Percentiles rank a stretch among this genome's conserved stretches.
Conservation (phyloP, 2,113 vertebrate species). For the Xiphophorus hellerii region DNA sequence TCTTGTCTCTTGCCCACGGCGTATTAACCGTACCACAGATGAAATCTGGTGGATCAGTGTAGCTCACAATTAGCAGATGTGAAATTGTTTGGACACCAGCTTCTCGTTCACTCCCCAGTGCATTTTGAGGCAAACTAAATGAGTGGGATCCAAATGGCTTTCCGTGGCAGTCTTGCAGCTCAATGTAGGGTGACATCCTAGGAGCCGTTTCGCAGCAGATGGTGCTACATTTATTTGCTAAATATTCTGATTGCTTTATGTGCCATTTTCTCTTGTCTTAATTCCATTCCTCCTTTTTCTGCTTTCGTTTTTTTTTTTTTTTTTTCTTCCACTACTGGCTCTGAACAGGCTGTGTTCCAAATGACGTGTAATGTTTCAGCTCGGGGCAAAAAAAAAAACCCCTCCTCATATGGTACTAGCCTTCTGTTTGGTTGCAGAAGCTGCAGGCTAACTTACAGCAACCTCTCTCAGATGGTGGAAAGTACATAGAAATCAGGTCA, state of each 20-base stretch:
- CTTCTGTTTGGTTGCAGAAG: conserved; percentile 65
- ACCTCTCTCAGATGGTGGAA: conserved; percentile 43
- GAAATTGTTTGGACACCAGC: conserved; percentile 75
- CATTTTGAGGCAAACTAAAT: conserved; percentile 76
- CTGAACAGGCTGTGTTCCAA: conserved; percentile 67
- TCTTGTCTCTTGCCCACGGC: conserved; percentile 43
- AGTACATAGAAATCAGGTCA: conserved; percentile 63
- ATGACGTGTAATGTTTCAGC: conserved; percentile 74
- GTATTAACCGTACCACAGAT: conserved; percentile 45
- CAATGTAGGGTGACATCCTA: conserved; percentile 74
- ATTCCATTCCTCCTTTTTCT: conserved; percentile 33
- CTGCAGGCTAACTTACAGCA: conserved; percentile 64
- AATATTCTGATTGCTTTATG: conserved; percentile 76
- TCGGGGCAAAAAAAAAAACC: conserved; percentile 56
- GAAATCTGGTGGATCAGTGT: conserved; percentile 72
- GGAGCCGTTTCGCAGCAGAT: conserved; percentile 74
- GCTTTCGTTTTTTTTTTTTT: conserved; percentile 23
- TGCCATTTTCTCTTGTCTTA: conserved; percentile 43
- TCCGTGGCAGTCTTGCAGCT: conserved; percentile 64
- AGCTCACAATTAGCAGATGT: conserved; percentile 76
- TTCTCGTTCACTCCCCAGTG: conserved; percentile 71
- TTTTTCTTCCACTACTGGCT: conserved; percentile 40
- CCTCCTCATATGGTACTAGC: conserved; percentile 75
- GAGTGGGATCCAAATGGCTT: conserved; percentile 70
- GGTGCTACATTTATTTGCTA: conserved; percentile 77